Evolutionary conservation across 2,113 vertebrate species (phyloP), one percentile per base, ranked within the genome.

Genomic region (Lamprotornis superbus): DNA sequence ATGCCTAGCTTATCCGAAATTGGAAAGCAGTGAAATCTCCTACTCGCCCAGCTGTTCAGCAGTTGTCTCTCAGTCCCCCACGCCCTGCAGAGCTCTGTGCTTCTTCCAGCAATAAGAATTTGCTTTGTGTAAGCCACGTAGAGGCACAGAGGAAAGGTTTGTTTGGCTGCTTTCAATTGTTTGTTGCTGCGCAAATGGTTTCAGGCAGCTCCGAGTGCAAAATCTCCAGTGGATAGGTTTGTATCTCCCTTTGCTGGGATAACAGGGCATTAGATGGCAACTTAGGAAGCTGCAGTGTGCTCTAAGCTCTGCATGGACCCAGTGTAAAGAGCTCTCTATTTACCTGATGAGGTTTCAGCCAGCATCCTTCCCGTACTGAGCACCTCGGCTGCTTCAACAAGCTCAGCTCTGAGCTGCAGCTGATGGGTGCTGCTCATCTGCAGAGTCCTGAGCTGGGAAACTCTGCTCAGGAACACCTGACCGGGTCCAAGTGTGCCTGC

Each of bases 41-140:
- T 63, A 40, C 55, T 95, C 23, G 28, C 90, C 89, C 90, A 96
- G 83, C 79, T 95, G 95, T 92, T 95, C 90, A 95, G 70, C 75
- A 63, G 57, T 80, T 87, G 16, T 67, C 30, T 89, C 61, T 83
- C 67, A 33, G 64, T 64, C 67, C 75, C 8, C 20, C n/a, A 17
- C 18, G 39, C 76, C 92, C 73, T 63, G 76, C 60, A 89, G 73
- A 86, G 76, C 56, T 89, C 81, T 83, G n/a, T 27, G 64, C 37
- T 81, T 71, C 63, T 63, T 83, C 42, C 75, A 75, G 35, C 68
- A 83, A 21, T 24, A 74, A 90, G 60, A 90, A 86, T 86, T 86
- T 75, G 2, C 44, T 77, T 81, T 71, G 56, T 53, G 10, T 15
- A 28, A 90, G 53, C 0, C 6, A 90, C 87, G 69, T 30, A 39